Percentiles rank a stretch among this genome's conserved stretches.
These are phyloP conservation scores for Acridotheres tristis DNA, from an alignment of 2,797 vertebrate species.

Conservation along the genomic window DNA sequence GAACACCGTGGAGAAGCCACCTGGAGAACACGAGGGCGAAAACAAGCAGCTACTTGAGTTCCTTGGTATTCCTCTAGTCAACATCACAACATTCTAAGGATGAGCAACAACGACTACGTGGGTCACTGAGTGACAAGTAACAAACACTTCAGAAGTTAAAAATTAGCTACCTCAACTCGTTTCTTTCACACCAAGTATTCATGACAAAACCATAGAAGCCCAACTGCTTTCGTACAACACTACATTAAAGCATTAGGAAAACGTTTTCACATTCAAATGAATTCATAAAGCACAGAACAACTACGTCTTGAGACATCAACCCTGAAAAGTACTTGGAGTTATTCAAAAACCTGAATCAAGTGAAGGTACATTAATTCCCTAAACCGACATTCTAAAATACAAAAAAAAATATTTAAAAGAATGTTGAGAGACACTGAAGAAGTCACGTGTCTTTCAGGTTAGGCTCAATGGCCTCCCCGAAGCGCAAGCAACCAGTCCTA, in stretches of 20 bases:
- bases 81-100: fast-evolving
- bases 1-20: conserved; percentile 97
- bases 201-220: neutral
- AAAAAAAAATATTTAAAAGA: neutral
- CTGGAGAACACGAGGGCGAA: conserved; percentile 61
- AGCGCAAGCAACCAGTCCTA: fast-evolving
- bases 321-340: neutral
- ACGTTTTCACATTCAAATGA: neutral
- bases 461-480: neutral
- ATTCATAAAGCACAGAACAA: neutral
- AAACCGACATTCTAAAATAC: neutral
- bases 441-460: neutral
- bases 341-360: neutral
- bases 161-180: neutral
- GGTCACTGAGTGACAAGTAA: fast-evolving
- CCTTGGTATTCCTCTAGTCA: neutral
- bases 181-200: neutral
- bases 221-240: neutral
- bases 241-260: neutral
- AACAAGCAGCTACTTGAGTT: neutral
- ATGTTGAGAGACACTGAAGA: neutral
- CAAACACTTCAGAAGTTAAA: fast-evolving
- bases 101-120: fast-evolving
- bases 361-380: neutral
- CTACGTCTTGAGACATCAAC: fast-evolving